Evolutionary conservation across 2,888 invertebrate species (phyloP), one percentile per base, ranked within the genome.

Genomic region (Drosophila aldrichi): DNA sequence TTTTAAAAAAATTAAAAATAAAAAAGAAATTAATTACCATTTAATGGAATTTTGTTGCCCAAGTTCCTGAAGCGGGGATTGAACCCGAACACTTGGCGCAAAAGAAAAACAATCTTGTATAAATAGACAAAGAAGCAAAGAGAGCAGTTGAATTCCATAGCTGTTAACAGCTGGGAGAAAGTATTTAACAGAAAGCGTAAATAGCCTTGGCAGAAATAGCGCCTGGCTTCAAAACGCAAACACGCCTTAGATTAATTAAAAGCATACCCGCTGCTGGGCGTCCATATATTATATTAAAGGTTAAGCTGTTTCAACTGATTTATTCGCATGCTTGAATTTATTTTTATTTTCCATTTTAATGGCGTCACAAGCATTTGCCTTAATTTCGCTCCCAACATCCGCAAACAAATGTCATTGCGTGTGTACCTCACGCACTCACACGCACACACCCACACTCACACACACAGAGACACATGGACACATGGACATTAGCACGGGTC

Each of bases 301-400:
- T 58, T 62, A 75, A 62, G 56, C 44, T 52, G 25, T 63, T 65
- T 38, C 38, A 38, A 57, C 66, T 71, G 65, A 70, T 62, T 72
- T 56, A 70, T 79, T 75, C 59, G 69, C 74, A 49, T 62, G 81
- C 72, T 68, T 68, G 70, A 83, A 87, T 84, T 83, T 83, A 75
- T 67, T 84, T 76, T 71, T 73, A 73, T 66, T 84, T 79, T 29
- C 66, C 29, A 54, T 70, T 73, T 81, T 79, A 84, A 87, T 78
- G 76, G 68, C 74, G 79, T 64, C 70, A 63, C 79, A 69, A 79
- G 64, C 72, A 84, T 83, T 78, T 74, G 49, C 60, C 52, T 63
- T 74, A 74, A 83, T 87, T 86, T 72, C 55, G 59, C 43, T 34
- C 51, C 61, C 49, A 44, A 46, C 70, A 67, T 64, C 14, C 54